Percentiles rank a stretch among this genome's conserved stretches.
Conservation (phyloP, 2,113 vertebrate species). For the Cichladusa arquata region DNA sequence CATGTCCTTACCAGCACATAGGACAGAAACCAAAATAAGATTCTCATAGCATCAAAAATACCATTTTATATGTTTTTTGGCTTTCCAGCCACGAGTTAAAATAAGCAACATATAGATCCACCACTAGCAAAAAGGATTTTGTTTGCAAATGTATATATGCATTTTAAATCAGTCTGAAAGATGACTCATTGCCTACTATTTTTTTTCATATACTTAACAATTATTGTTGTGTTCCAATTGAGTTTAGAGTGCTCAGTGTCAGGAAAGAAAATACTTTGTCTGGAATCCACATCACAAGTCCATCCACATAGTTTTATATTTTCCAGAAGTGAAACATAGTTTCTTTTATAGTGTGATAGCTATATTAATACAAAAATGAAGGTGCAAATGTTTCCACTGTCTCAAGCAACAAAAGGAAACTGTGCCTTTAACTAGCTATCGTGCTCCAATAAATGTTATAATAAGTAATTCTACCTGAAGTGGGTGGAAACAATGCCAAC, state of each 20-base stretch:
- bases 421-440: not conserved
- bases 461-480: not conserved
- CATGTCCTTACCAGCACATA: not conserved
- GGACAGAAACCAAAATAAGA: slow-evolving; percentile 36
- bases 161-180: not conserved
- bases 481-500: not conserved
- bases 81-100: not conserved
- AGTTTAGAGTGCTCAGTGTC: not conserved
- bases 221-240: not conserved
- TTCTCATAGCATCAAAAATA: slow-evolving; percentile 23
- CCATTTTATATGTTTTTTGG: not conserved
- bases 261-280: not conserved
- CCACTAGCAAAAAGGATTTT: not conserved
- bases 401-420: not conserved
- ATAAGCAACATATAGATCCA: not conserved
- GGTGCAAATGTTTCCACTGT: not conserved
- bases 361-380: not conserved
- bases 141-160: not conserved
- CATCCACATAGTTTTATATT: not conserved
- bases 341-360: not conserved
- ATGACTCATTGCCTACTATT: not conserved
- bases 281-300: not conserved
- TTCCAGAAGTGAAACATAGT: not conserved
- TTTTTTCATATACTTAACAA: not conserved
- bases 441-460: not conserved